phyloP scores from a whole-genome alignment of 2,888 invertebrate species.

The Stenodera caucasica region DNA sequence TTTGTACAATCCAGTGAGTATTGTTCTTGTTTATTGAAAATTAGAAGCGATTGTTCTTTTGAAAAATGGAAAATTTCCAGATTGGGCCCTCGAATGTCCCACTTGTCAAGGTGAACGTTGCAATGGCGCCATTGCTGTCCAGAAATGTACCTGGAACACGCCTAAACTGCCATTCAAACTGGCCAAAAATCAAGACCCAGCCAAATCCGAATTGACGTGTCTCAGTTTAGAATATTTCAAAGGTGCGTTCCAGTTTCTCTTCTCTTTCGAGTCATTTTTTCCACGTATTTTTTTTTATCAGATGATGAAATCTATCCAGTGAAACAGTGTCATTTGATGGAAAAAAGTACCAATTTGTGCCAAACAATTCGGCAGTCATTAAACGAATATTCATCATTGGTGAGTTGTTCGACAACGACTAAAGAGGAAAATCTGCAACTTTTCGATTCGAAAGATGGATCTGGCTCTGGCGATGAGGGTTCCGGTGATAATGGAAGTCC shows the following conservation, averaged over 20 bases:
- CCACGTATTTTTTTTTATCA: background rate
- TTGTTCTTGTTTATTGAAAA: too few species aligned
- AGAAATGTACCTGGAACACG: background rate
- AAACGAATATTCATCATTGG: background rate
- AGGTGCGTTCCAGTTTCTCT: background rate
- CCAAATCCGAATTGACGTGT: background rate
- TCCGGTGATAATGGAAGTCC: background rate
- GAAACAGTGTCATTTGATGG: background rate
- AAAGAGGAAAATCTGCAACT: background rate
- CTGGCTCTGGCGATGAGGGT: too few species aligned
- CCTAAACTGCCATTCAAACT: background rate
- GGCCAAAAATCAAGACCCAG: background rate
- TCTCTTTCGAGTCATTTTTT: background rate
- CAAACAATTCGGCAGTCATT: background rate
- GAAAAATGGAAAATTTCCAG: slow-evolving; percentile 10
- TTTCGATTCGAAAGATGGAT: background rate
- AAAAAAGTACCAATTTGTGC: background rate
- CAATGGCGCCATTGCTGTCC: background rate
- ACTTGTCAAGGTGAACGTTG: slow-evolving; percentile 12
- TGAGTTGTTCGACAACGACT: background rate
- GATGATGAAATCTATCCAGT: slow-evolving; percentile 1
- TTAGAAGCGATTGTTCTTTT: too few species aligned
- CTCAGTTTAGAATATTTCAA: slow-evolving; percentile 7
- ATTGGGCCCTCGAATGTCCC: slow-evolving; percentile 13
- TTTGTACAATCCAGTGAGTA: too few species aligned